Evolutionary conservation across 1,140 invertebrate species (phyloP).

Genomic region (Hyles euphorbiae): DNA sequence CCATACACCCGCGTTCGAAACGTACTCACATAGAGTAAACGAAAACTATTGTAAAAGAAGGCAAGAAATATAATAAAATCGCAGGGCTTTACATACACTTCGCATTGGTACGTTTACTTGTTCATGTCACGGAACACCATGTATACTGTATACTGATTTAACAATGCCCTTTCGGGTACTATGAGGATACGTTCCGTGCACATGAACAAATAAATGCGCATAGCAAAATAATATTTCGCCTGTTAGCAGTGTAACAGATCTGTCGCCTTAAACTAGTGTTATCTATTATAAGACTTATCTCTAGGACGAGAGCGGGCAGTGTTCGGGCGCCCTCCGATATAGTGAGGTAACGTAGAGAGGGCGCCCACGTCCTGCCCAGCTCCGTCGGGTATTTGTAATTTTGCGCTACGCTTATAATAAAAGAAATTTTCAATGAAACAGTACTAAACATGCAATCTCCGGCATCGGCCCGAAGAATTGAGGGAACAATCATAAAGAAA

Average conservation of each 20-base stretch:
- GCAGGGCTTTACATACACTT: constrained; percentile 25
- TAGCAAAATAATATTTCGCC: constrained; percentile 45
- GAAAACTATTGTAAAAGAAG: background rate
- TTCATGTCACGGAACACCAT: constrained; percentile 4
- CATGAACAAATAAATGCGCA: constrained; percentile 42
- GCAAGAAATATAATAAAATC: constrained; percentile 15
- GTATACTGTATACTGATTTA: background rate
- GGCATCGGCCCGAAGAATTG: constrained; percentile 11
- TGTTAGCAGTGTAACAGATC: constrained; percentile 57
- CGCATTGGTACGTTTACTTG: constrained; percentile 9
- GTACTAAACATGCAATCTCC: constrained; percentile 30
- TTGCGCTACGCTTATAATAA: constrained; percentile 62
- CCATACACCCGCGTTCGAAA: too few relatives aligned
- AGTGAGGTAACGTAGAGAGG: constrained; percentile 1
- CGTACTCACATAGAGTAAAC: too few relatives aligned
- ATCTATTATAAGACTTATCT: constrained; percentile 58
- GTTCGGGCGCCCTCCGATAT: background rate
- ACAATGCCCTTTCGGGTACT: background rate
- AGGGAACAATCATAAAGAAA: constrained; percentile 60
- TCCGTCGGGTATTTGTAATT: constrained; percentile 43
- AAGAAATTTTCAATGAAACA: constrained; percentile 39
- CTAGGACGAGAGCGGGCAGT: constrained; percentile 22
- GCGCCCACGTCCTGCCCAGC: constrained; percentile 17
- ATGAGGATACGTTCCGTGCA: background rate
- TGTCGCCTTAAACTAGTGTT: constrained; percentile 58